These are phyloP conservation scores for Lamprologus tigripictilis DNA, from an alignment of 2,113 vertebrate species.

Conservation along the genomic window DNA sequence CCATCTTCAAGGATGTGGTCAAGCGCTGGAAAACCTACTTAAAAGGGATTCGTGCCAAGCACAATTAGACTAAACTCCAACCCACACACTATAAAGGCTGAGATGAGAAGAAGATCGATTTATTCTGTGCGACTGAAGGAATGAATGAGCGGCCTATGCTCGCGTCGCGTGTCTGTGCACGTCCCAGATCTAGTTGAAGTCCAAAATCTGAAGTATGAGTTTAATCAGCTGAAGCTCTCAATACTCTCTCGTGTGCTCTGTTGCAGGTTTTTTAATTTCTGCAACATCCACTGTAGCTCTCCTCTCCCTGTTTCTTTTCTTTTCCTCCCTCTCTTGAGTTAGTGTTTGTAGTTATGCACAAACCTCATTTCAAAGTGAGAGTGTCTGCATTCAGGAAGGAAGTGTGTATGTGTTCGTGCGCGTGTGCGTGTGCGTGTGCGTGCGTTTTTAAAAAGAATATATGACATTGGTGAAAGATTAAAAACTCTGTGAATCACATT, in stretches of 20 bases:
- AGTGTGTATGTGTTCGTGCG: neutral
- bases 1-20: constrained; percentile 88
- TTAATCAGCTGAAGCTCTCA: constrained; percentile 28
- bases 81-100: neutral
- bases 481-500: neutral
- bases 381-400: neutral
- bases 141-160: neutral
- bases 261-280: constrained; percentile 44
- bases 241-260: constrained; percentile 7
- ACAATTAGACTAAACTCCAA: constrained; percentile 77
- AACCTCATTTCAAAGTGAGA: constrained; percentile 45
- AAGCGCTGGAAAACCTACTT: constrained; percentile 96
- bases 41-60: constrained; percentile 89
- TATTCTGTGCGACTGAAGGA: neutral
- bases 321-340: constrained; percentile 4
- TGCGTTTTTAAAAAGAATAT: neutral
- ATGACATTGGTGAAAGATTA: neutral
- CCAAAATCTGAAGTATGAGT: constrained; percentile 1
- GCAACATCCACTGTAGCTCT: constrained; percentile 51
- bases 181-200: neutral
- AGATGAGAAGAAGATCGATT: neutral
- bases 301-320: neutral
- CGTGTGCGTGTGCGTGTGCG: neutral
- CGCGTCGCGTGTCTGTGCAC: neutral
- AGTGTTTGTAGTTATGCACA: constrained; percentile 63